Evolutionary conservation across 2,797 vertebrate species (phyloP), one percentile per base, ranked within the genome.

Genomic region (Sebastiscus tertius): DNA sequence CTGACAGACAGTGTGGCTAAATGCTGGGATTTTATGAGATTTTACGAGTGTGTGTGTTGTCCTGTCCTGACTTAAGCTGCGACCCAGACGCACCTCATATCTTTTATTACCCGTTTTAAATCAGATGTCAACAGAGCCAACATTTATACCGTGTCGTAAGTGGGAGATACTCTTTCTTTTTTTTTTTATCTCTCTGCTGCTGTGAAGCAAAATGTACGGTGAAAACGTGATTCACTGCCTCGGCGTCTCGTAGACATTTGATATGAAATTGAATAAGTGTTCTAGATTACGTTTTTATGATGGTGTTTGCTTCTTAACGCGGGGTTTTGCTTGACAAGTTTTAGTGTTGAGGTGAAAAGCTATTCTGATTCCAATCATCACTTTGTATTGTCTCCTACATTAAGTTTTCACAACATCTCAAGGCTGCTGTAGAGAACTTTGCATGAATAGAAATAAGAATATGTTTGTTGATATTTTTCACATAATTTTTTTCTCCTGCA

Each of bases 1-100:
- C 75, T 86, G 86, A 85, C 85, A 89, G 91, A 73, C 83, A 74
- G 75, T 61, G 81, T 75, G 87, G 55, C 65, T 71, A 75, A 88
- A 85, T 22, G 76, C 79, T 82, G 75, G 69, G 42, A 66, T 82
- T 84, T 77, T 80, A 73, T 75, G 77, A 34, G 6, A 54, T 4
- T 66, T 39, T 55, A 61, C 54, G 55, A 69, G 42, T 69, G 20
- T 72, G 39, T 69, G 26, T 31, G 34, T 46, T 34, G 34, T 46
- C 29, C 69, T 62, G 36, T 81, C 36, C 8, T 69, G 33, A 46
- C 31, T 80, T 60, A 68, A 58, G 60, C 67, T 11, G 20, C 46
- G 29, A 69, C 39, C 64, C 63, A 90, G 89, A 81, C 81, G 62
- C 56, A 75, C 76, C 69, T 64, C 70, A 31, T 49, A 69, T 62